phyloP scores from a whole-genome alignment of 2,113 vertebrate genomes.

The Motacilla tschutschensis region DNA sequence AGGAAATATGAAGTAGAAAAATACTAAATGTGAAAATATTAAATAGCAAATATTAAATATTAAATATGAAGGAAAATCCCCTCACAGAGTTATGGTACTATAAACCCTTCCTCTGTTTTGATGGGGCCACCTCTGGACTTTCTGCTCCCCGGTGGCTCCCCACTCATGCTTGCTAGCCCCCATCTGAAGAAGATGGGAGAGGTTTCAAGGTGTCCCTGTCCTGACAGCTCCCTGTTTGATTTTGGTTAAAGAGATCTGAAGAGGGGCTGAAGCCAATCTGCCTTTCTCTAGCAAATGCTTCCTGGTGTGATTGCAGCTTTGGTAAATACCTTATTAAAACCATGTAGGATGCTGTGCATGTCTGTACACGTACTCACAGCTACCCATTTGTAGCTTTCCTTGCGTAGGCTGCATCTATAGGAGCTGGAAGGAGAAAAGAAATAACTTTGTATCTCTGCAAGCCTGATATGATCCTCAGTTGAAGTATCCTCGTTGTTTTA shows the following conservation, averaged over 20 bases:
- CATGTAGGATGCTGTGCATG: neutral
- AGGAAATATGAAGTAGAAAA: neutral
- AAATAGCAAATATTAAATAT: neutral
- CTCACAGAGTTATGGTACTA: accelerated
- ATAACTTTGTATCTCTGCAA: neutral
- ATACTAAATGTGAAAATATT: neutral
- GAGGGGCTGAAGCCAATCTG: neutral
- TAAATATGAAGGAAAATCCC: neutral
- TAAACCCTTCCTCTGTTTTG: neutral
- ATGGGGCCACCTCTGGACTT: accelerated
- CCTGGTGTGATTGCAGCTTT: neutral
- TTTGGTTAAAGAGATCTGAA: neutral
- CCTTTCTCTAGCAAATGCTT: neutral
- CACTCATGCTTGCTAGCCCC: accelerated
- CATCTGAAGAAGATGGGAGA: neutral
- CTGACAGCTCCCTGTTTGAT: accelerated
- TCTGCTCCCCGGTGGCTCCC: accelerated
- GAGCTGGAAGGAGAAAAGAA: neutral
- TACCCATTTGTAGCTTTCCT: neutral
- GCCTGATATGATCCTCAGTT: neutral
- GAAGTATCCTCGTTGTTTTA: neutral
- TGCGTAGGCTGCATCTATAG: neutral
- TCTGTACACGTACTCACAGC: neutral
- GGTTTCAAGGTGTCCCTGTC: neutral
- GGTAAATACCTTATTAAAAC: neutral